Conservation (phyloP, 2,113 vertebrate species). For the Bos taurus region ARS-UCD2.0 NC_037340.1:62383001-62383500, state of each 20-base stretch:
- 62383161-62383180: not conserved
- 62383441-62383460: not conserved
- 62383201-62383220: conserved; percentile 40
- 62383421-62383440: not conserved
- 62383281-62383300: conserved; percentile 4
- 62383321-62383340: conserved; percentile 67
- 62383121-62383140: not conserved
- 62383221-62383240: conserved; percentile 40
- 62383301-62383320: conserved; percentile 65
- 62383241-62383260: conserved; percentile 48
- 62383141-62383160: conserved; percentile 5
- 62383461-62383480: not conserved
- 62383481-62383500: not conserved
- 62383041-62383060: not conserved
- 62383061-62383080: not conserved
- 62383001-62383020: not conserved
- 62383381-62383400: conserved; percentile 66
- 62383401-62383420: conserved; percentile 27
- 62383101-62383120: not conserved
- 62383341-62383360: conserved; percentile 48
- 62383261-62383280: conserved; percentile 69
- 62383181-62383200: conserved; percentile 62
- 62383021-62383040: conserved; percentile 9
- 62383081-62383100: not conserved
- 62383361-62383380: conserved; percentile 55